These are phyloP conservation scores for Schizaphis graminum DNA, from an alignment of 2,888 invertebrate genomes.

Conservation along the genomic window DNA sequence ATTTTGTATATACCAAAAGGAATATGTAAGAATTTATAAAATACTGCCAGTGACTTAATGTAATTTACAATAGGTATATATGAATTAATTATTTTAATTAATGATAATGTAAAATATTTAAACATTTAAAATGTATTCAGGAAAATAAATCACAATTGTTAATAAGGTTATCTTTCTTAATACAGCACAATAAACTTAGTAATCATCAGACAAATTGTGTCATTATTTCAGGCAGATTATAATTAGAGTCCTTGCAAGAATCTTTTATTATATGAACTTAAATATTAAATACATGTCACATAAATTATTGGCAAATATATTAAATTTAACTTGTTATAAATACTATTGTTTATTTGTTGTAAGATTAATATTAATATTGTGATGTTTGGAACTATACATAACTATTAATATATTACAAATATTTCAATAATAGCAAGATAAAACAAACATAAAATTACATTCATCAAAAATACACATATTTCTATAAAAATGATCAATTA, in stretches of 20 bases:
- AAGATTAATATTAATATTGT: neutral
- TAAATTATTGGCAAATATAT: neutral
- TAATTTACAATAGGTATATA: neutral
- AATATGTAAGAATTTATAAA: neutral
- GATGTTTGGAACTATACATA: neutral
- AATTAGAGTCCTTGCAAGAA: neutral
- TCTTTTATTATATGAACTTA: neutral
- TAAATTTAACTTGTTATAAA: neutral
- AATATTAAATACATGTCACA: neutral
- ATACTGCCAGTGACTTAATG: neutral
- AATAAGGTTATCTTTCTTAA: neutral
- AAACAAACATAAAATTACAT: neutral
- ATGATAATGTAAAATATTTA: neutral
- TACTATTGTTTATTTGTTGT: neutral
- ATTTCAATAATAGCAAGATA: neutral
- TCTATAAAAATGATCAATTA: neutral
- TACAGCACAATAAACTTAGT: neutral
- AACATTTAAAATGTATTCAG: neutral
- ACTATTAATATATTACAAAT: neutral
- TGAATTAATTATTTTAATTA: neutral
- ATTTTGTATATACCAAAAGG: neutral
- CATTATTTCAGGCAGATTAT: neutral
- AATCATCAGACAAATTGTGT: neutral
- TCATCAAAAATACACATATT: neutral
- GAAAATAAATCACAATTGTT: neutral